Evolutionary conservation across 2,797 vertebrate genomes (phyloP), one percentile per base, ranked within the genome.

Genomic region (Philypnodon macrostomus): DNA sequence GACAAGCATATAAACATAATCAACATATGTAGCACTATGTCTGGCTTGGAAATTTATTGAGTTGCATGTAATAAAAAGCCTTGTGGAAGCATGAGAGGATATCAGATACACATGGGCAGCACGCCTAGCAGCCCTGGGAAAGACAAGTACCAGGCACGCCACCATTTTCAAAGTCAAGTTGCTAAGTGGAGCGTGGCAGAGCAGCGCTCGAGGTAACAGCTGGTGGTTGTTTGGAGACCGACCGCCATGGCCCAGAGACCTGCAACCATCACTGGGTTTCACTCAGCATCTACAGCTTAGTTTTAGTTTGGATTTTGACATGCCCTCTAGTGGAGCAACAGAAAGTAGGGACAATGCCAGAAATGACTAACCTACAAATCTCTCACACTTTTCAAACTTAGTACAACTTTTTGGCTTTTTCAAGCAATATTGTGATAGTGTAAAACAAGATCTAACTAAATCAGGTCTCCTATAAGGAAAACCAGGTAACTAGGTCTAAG

Each of bases 121-220:
- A 55, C 18, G 71, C 70, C 76, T 49, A 37, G 56, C 67, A 70
- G 63, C 73, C 72, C 67, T 8, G 72, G 77, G 75, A 75, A 42
- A 35, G 58, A 70, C 41, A 58, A 45, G 40, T 34, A 69, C 68
- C 53, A 41, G 44, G 47, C 63, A 21, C 81, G 77, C 65, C 49
- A 46, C 58, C 79, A 70, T 74, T 48, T 38, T 61, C 57, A 53
- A 67, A 33, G 63, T 87, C 79, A 75, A 54, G 67, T 70, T 72
- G 75, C 73, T 86, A 86, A 86, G 77, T 83, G 71, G 81, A 86
- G 70, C 81, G 71, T 71, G 77, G 69, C 58, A 49, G 75, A 72
- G 59, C 53, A 39, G 64, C 56, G 52, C 75, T 63, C 72, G 75
- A 80, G 77, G 80, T 79, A 85, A 78, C 80, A 84, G 77, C 80